Evolutionary conservation across 2,888 invertebrate species (phyloP), one percentile per base, ranked within the genome.

Genomic region (Drosophila limbata): DNA sequence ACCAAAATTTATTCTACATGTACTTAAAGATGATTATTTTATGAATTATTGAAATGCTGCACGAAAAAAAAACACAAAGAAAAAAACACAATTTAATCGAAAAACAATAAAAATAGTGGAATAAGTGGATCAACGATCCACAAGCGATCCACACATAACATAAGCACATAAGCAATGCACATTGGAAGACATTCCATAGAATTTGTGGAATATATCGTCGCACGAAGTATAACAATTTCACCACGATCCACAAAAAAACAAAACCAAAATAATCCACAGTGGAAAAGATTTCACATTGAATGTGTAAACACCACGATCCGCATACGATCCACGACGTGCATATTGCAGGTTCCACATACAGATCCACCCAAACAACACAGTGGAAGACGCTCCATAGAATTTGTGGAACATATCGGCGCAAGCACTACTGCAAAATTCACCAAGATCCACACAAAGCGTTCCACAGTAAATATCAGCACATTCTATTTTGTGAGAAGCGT

Each of bases 21-120:
- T 56, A 33, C 10, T 56, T 56, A 35, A 56, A 44, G 55, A 44
- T 44, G 42, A 25, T 33, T 42, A 42, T 19, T 55, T 42, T 1
- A 31, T 55, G 19, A 31, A 19, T 17, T 31, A 17, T n/a, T 55
- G 28, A 53, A 55, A 25, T 11, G 52, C 37, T 37, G 52, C 52
- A 52, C 31, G 40, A 40, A 13, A 28, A n/a, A 19, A 3, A 53
- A 8, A n/a, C 8, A n/a, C 28, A 28, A 9, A 31, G 4, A 35
- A 8, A 37, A n/a, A n/a, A n/a, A 4, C 3, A 37, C 19, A 37
- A 35, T 11, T 0, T 13, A 37, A 52, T 25, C 39, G 25, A 25
- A n/a, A 37, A 25, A 11, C 42, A 17, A 21, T 15, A 15, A 21
- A 33, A 42, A 28, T 5, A 5, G 5, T 25, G 25, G 25, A 25